phyloP scores from a whole-genome alignment of 2,797 vertebrate species.

The Mus minutoides region DNA sequence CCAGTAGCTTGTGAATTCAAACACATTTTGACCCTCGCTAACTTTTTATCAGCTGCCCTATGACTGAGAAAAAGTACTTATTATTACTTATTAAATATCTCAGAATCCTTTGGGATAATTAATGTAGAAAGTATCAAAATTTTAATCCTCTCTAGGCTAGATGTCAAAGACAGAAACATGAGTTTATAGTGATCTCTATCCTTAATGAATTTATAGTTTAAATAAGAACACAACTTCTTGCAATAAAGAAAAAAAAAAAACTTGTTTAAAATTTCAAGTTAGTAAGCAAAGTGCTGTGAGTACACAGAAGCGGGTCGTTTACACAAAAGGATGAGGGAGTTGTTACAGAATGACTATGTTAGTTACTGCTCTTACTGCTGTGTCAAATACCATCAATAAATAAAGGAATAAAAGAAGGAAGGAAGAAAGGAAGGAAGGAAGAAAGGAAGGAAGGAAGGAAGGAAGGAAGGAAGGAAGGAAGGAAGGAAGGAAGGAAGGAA shows the following conservation, averaged over 20 bases:
- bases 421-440: too few species aligned
- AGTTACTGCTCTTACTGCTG: not conserved
- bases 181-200: not conserved
- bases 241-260: not conserved
- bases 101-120: not conserved
- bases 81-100: not conserved
- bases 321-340: not conserved
- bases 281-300: not conserved
- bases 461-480: too few species aligned
- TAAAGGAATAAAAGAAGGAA: not conserved
- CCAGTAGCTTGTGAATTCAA: not conserved
- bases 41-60: not conserved
- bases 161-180: not conserved
- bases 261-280: not conserved
- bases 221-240: not conserved
- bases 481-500: too few species aligned
- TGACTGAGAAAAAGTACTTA: not conserved
- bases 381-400: not conserved
- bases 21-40: not conserved
- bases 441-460: not conserved
- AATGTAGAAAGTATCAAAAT: not conserved
- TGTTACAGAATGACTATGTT: not conserved
- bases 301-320: not conserved
- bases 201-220: conserved; percentile 2
- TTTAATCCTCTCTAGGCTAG: not conserved